Evolutionary conservation across 2,888 invertebrate species (phyloP).

Genomic region (Proisotoma minuta): DNA sequence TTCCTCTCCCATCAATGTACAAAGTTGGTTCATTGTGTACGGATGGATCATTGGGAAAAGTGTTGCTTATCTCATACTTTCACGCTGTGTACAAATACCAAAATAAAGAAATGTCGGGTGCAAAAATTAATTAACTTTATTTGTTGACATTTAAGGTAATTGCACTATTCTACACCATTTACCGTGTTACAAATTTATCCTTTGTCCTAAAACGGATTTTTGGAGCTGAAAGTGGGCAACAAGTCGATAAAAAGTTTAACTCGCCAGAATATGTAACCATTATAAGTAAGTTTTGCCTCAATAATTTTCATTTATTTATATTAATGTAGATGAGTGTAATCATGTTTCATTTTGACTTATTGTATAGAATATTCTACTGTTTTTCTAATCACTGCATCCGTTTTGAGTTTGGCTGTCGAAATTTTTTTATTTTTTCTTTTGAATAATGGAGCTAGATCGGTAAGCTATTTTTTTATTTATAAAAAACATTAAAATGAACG

Average conservation of each 20-base stretch:
- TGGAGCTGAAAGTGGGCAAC: not conserved
- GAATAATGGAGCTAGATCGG: conserved; percentile 34
- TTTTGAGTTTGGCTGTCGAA: conserved; percentile 32
- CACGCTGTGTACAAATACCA: too few relatives aligned
- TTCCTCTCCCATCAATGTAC: too few relatives aligned
- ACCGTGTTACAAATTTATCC: not conserved
- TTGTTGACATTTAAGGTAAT: not conserved
- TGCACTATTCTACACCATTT: conserved; percentile 9
- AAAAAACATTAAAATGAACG: not conserved
- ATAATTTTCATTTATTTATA: not conserved
- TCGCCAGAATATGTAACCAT: not conserved
- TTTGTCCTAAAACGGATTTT: not conserved
- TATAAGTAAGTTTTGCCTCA: conserved; percentile 2
- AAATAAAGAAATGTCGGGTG: too few relatives aligned
- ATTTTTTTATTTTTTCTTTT: conserved; percentile 34
- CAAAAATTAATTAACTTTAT: too few relatives aligned
- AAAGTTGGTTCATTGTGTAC: too few relatives aligned
- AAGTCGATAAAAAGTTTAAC: not conserved
- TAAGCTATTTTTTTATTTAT: conserved; percentile 11
- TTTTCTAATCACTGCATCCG: conserved; percentile 29
- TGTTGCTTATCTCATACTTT: too few relatives aligned
- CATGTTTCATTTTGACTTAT: conserved; percentile 18
- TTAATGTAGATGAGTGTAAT: not conserved
- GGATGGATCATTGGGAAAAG: too few relatives aligned
- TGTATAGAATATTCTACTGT: conserved; percentile 30